A percentile compares a stretch with the other conserved stretches of the same genome.
Evolutionary conservation across 2,113 vertebrate species (phyloP).

Genomic region (Oncorhynchus nerka): DNA sequence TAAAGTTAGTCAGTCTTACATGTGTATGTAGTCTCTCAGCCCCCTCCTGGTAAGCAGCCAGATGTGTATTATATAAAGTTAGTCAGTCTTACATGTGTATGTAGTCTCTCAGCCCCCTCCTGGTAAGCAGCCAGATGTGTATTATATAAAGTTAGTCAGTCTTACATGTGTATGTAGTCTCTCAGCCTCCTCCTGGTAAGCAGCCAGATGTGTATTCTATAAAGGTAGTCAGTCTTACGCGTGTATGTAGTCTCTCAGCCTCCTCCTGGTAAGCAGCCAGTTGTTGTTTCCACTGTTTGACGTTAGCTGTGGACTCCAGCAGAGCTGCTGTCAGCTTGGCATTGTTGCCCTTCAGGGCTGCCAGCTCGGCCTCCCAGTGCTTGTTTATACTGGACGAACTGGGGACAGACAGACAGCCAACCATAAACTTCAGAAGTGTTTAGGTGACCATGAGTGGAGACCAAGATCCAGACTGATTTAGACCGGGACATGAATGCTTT

Average conservation of each 20-base stretch:
- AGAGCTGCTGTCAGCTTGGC: constrained; percentile 97
- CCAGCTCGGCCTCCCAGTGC: constrained; percentile 96
- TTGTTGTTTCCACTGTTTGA: constrained; percentile 99
- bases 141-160: constrained; percentile 65
- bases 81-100: constrained; percentile 77
- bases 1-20: constrained; percentile 44
- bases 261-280: constrained; percentile 96
- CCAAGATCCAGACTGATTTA: too few relatives aligned
- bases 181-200: constrained; percentile 94
- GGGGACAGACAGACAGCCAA: constrained; percentile 4
- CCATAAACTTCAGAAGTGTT: not conserved
- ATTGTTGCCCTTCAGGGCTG: constrained; percentile 94
- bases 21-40: constrained; percentile 91
- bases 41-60: constrained; percentile 92
- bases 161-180: constrained; percentile 85
- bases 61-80: constrained; percentile 62
- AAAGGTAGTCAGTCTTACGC: constrained; percentile 54
- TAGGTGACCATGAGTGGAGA: too few relatives aligned
- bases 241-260: constrained; percentile 92
- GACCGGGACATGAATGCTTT: too few relatives aligned
- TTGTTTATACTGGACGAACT: constrained; percentile 80
- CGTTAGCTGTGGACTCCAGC: constrained; percentile 96
- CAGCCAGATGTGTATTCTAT: constrained; percentile 78
- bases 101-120: constrained; percentile 94
- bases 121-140: constrained; percentile 93